A percentile compares a stretch with the other conserved stretches of the same genome.
Conservation (phyloP, 1,140 invertebrate species). For the Calycopis cecrops region DNA sequence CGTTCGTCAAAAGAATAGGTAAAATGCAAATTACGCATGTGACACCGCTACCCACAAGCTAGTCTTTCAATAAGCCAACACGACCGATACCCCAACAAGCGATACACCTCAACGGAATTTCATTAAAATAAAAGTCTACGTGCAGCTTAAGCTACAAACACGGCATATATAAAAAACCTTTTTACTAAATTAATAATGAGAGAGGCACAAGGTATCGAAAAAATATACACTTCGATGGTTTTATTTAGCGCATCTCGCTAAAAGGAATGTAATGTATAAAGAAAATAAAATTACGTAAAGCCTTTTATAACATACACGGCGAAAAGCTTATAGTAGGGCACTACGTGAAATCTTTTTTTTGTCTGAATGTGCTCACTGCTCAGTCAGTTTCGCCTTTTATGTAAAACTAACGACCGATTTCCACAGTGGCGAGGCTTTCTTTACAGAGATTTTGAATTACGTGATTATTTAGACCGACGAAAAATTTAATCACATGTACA, state of each 20-base stretch:
- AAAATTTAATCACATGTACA: too few relatives aligned
- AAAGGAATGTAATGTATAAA: constrained; percentile 9
- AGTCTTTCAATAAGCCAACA: too few relatives aligned
- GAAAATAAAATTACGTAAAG: constrained; percentile 5
- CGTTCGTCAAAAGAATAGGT: too few relatives aligned
- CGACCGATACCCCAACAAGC: too few relatives aligned
- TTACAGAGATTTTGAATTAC: constrained; percentile 26
- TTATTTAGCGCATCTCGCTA: constrained; percentile 7
- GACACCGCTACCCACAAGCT: too few relatives aligned
- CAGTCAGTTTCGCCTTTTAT: constrained; percentile 12
- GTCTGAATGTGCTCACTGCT: too few relatives aligned
- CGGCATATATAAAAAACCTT: constrained; percentile 6
- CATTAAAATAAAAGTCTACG: too few relatives aligned
- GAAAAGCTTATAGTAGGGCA: too few relatives aligned
- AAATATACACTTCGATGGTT: constrained; percentile 10
- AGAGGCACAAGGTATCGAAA: not conserved
- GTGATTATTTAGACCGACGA: constrained; percentile 20
- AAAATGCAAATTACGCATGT: too few relatives aligned
- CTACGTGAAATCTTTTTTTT: too few relatives aligned
- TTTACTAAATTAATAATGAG: constrained; percentile 9
- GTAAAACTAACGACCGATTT: constrained; percentile 23
- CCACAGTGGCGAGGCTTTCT: constrained; percentile 8
- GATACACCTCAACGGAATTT: too few relatives aligned
- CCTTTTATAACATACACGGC: constrained; percentile 1
- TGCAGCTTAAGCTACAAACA: not conserved